phyloP scores from a whole-genome alignment of 2,113 vertebrate species.

The Rostratula benghalensis region DNA sequence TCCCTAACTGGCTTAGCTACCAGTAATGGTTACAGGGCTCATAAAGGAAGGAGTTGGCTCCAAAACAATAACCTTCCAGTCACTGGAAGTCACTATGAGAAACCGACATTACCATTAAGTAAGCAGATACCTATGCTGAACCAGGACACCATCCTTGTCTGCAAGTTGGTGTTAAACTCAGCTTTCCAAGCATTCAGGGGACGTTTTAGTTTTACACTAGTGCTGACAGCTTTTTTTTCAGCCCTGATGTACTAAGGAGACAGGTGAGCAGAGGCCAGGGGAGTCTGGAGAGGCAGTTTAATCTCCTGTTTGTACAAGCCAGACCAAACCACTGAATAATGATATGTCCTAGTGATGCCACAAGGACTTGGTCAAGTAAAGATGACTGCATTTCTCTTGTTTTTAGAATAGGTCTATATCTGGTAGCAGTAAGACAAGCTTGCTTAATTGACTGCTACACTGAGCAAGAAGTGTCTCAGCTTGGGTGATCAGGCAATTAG shows the following conservation, averaged over 20 bases:
- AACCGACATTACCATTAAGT: background rate
- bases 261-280: background rate
- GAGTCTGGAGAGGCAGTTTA: background rate
- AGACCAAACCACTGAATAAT: background rate
- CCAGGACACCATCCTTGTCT: background rate
- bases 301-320: background rate
- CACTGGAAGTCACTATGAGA: background rate
- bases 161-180: background rate
- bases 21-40: background rate
- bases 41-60: background rate
- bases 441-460: background rate
- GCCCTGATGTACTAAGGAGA: no score
- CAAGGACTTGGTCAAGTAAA: background rate
- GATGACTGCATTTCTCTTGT: fast-evolving
- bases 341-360: fast-evolving
- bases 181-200: background rate
- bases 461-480: background rate
- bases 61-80: background rate
- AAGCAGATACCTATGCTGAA: background rate
- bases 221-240: background rate
- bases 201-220: background rate
- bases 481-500: background rate
- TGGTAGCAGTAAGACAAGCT: background rate
- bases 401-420: background rate
- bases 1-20: background rate